Evolutionary conservation across 2,113 vertebrate species (phyloP).

Genomic region (Cephalophus harveyi): DNA sequence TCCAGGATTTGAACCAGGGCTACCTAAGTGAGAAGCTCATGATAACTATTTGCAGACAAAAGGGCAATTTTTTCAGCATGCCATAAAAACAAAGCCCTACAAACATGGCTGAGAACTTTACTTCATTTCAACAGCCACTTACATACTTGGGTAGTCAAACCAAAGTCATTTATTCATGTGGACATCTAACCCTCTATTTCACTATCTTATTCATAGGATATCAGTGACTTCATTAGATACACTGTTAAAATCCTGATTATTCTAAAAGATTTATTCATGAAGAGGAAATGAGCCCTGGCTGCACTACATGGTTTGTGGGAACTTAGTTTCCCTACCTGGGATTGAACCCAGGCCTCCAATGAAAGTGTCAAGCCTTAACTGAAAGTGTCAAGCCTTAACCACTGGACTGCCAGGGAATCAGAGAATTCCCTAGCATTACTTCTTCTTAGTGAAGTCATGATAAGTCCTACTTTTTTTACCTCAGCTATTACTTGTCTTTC

Average conservation of each 20-base stretch:
- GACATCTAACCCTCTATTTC: neutral
- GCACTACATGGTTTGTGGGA: neutral
- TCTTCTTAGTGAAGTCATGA: neutral
- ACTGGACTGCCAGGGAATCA: neutral
- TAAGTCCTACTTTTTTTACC: neutral
- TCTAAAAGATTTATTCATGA: slow-evolving; percentile 6
- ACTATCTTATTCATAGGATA: neutral
- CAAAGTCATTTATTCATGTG: neutral
- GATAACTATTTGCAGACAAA: neutral
- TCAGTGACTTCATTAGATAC: neutral
- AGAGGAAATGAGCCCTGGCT: slow-evolving; percentile 27
- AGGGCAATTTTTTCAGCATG: neutral
- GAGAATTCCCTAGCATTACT: neutral
- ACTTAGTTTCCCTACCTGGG: neutral
- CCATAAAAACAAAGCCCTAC: neutral
- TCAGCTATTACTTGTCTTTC: neutral
- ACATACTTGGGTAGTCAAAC: neutral
- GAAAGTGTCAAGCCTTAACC: neutral
- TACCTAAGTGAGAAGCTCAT: slow-evolving; percentile 12
- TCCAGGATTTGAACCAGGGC: neutral
- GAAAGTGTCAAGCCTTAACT: neutral
- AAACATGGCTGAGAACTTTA: neutral
- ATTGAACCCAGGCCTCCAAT: neutral
- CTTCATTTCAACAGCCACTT: neutral
- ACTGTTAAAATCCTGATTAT: slow-evolving; percentile 1